These are phyloP conservation scores for Malacoctenus gilli DNA, from an alignment of 2,797 vertebrate species.

Conservation along the genomic window DNA sequence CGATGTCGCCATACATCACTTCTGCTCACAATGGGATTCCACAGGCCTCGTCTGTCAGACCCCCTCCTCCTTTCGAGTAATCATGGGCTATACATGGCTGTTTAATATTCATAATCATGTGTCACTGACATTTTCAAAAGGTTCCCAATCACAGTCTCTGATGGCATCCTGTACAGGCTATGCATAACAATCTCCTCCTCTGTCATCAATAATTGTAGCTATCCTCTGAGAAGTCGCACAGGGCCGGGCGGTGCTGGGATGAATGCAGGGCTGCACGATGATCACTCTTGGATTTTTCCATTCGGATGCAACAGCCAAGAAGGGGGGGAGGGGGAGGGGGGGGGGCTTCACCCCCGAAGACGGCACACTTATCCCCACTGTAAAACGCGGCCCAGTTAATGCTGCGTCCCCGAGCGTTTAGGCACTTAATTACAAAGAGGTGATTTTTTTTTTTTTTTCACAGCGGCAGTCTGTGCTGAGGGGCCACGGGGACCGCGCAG, in stretches of 20 bases:
- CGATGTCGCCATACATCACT: constrained; percentile 21
- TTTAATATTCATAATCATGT: constrained; percentile 86
- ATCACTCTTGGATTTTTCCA: constrained; percentile 22
- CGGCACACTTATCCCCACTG: background rate
- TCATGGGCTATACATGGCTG: constrained; percentile 73
- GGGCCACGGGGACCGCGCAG: constrained; percentile 25
- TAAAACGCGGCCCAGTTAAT: constrained; percentile 9
- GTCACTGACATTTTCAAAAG: constrained; percentile 86
- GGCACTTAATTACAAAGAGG: constrained; percentile 9
- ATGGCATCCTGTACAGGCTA: constrained; percentile 75
- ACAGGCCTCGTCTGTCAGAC: constrained; percentile 60
- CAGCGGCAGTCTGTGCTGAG: constrained; percentile 20
- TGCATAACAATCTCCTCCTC: constrained; percentile 80
- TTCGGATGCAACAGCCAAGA: constrained; percentile 22
- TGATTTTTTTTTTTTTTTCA: too few relatives aligned
- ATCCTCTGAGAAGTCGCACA: constrained; percentile 64
- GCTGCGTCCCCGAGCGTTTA: too few relatives aligned
- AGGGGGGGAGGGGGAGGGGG: background rate
- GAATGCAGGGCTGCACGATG: constrained; percentile 55
- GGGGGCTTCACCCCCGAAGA: background rate
- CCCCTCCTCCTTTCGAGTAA: constrained; percentile 71
- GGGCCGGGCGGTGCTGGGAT: constrained; percentile 48
- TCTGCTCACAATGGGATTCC: constrained; percentile 39
- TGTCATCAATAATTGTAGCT: constrained; percentile 77
- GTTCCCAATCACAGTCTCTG: constrained; percentile 80